A percentile compares a stretch with the other conserved stretches of the same genome.
Evolutionary conservation across 2,888 invertebrate species (phyloP).

Genomic region (Cryptocheilus praepositus): DNA sequence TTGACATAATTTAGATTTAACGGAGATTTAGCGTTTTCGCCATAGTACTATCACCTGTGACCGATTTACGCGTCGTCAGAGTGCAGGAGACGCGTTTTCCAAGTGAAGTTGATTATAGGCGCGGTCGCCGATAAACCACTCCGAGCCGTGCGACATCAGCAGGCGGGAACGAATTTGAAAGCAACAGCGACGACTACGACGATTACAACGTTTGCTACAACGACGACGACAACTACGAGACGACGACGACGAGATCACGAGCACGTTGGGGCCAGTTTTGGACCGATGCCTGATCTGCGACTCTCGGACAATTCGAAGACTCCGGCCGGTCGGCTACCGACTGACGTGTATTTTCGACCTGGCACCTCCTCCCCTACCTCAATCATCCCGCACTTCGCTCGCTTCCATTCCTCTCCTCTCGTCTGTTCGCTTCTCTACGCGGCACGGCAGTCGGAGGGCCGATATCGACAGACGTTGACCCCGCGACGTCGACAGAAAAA

Average conservation of each 20-base stretch:
- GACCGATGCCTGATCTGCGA: slow-evolving; percentile 71
- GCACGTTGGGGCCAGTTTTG: slow-evolving; percentile 54
- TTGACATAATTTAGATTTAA: too few species aligned
- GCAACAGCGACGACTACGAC: slow-evolving; percentile 13
- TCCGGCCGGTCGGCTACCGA: slow-evolving; percentile 54
- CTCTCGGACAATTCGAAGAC: slow-evolving; percentile 72
- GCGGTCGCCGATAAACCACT: slow-evolving; percentile 10
- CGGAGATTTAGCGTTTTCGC: too few species aligned
- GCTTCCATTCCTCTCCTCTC: slow-evolving; percentile 22
- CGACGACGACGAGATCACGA: slow-evolving; percentile 7
- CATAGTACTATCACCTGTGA: too few species aligned
- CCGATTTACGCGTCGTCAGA: too few species aligned
- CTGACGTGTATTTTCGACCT: slow-evolving; percentile 69
- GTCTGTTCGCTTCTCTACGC: slow-evolving; percentile 16
- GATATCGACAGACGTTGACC: slow-evolving; percentile 54
- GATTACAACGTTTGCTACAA: too few species aligned
- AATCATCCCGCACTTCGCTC: neutral
- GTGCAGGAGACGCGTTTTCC: too few species aligned
- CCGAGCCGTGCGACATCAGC: slow-evolving; percentile 6
- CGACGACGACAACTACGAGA: neutral
- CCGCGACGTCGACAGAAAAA: slow-evolving; percentile 6
- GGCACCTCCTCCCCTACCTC: slow-evolving; percentile 46
- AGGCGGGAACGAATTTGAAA: slow-evolving; percentile 27
- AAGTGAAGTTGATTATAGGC: neutral
- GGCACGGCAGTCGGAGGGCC: slow-evolving; percentile 26